phyloP scores from a whole-genome alignment of 2,888 invertebrate genomes.

The Cantharis rustica region DNA sequence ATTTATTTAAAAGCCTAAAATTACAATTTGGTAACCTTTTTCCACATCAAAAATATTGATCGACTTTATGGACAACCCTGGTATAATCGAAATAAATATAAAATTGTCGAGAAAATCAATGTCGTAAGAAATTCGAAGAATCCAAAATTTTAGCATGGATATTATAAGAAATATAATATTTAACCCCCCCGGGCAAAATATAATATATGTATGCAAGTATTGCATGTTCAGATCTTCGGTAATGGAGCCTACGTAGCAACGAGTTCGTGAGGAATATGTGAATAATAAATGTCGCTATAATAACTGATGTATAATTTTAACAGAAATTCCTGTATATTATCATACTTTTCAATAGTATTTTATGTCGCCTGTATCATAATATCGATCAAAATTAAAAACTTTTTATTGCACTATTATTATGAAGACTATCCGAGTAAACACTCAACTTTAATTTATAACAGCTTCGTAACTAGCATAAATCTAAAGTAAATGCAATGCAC shows the following conservation, averaged over 20 bases:
- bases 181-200: background rate
- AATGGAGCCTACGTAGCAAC: background rate
- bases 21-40: no score
- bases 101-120: background rate
- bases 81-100: background rate
- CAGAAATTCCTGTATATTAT: background rate
- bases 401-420: background rate
- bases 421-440: background rate
- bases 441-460: background rate
- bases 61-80: background rate
- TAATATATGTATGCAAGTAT: background rate
- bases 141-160: background rate
- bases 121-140: background rate
- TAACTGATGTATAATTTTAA: background rate
- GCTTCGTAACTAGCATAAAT: background rate
- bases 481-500: background rate
- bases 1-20: background rate
- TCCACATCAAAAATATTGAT: background rate
- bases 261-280: background rate
- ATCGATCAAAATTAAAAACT: background rate
- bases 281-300: background rate
- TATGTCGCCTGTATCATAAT: background rate
- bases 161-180: background rate
- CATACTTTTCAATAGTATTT: background rate
- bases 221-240: background rate